A percentile compares a stretch with the other conserved stretches of the same genome.
These are phyloP conservation scores for Pogonocichla stellata DNA, from an alignment of 2,113 vertebrate genomes.

Conservation along the genomic window DNA sequence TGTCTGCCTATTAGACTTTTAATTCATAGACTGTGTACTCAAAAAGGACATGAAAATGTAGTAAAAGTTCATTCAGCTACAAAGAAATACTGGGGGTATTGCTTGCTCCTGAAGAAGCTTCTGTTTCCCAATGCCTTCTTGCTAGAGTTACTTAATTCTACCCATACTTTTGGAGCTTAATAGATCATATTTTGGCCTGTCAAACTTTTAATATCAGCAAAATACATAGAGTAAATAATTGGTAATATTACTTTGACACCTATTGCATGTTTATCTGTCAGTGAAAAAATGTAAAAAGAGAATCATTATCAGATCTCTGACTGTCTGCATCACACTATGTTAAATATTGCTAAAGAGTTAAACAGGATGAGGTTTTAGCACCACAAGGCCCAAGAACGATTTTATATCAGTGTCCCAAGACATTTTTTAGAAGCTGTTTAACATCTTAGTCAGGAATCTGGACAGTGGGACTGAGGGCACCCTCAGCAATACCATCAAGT, in stretches of 20 bases:
- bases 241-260: neutral
- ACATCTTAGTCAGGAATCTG: neutral
- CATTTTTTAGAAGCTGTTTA: neutral
- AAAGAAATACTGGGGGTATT: neutral
- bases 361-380: neutral
- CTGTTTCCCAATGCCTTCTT: neutral
- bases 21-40: neutral
- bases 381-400: neutral
- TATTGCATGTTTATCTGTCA: neutral
- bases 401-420: neutral
- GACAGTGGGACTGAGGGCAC: neutral
- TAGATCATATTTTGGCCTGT: neutral
- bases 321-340: neutral
- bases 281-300: neutral
- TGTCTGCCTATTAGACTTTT: neutral
- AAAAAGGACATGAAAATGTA: neutral
- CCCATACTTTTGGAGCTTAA: neutral
- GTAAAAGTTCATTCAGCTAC: neutral
- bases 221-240: neutral
- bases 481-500: neutral
- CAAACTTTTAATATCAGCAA: neutral
- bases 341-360: neutral
- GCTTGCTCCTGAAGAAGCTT: neutral
- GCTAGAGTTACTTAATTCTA: neutral
- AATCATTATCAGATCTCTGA: neutral